A percentile compares a stretch with the other conserved stretches of the same genome.
Evolutionary conservation across 2,888 invertebrate genomes (phyloP).

Genomic region (Andrena haemorrhoa): DNA sequence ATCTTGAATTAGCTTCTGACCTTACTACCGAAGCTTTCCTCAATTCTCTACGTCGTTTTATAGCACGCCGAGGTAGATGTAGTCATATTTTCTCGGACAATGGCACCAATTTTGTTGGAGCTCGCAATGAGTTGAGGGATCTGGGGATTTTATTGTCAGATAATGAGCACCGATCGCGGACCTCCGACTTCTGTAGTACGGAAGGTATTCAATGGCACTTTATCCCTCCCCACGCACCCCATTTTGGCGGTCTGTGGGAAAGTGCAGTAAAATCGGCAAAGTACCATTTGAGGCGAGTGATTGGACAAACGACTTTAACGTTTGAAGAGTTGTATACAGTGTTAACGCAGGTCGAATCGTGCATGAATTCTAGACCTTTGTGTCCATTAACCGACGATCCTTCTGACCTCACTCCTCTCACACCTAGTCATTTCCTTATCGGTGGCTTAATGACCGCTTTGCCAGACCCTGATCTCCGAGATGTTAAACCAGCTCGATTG

Average conservation of each 20-base stretch:
- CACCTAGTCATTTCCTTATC: too few relatives aligned
- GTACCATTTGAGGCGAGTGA: too few relatives aligned
- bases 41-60: constrained; percentile 7
- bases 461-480: too few relatives aligned
- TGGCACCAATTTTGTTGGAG: neutral
- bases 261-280: neutral
- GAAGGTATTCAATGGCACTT: neutral
- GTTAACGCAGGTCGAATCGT: too few relatives aligned
- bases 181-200: too few relatives aligned
- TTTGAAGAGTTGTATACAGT: too few relatives aligned
- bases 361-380: too few relatives aligned
- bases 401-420: too few relatives aligned
- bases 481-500: too few relatives aligned
- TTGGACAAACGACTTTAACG: too few relatives aligned
- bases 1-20: neutral
- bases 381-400: too few relatives aligned
- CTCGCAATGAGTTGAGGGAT: neutral
- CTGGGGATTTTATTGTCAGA: neutral
- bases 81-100: neutral
- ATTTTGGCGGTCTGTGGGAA: constrained; percentile 12
- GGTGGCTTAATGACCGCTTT: too few relatives aligned
- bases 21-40: neutral
- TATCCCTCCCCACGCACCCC: neutral
- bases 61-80: neutral
- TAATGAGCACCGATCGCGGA: neutral